Conservation (phyloP, 2,113 vertebrate species). For the Petrocephalus microphthalmus region DNA sequence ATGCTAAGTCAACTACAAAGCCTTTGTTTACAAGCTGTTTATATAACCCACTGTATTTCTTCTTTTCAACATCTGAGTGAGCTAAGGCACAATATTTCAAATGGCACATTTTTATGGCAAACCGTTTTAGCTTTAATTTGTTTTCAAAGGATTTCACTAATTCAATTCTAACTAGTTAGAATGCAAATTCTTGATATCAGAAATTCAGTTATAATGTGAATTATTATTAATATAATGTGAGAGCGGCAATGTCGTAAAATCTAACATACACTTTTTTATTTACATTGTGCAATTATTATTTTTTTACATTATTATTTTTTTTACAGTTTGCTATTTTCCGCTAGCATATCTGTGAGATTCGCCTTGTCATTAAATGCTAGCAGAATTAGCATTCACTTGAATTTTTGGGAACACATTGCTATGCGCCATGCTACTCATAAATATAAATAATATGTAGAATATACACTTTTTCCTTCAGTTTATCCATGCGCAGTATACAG, state of each 20-base stretch:
- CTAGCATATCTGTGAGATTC: background rate
- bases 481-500: too few species aligned
- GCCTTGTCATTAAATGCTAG: background rate
- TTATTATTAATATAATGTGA: too few species aligned
- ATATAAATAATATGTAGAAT: too few species aligned
- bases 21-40: slow-evolving; percentile 12
- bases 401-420: background rate
- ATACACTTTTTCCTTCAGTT: too few species aligned
- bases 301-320: background rate
- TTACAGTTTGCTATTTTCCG: background rate
- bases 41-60: background rate
- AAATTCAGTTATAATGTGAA: too few species aligned
- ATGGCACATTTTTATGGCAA: background rate
- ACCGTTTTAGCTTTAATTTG: too few species aligned
- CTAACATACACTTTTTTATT: background rate
- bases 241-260: background rate
- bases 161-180: too few species aligned
- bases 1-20: slow-evolving; percentile 1
- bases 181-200: too few species aligned
- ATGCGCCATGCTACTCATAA: background rate
- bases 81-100: background rate
- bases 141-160: too few species aligned
- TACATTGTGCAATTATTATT: background rate
- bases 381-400: background rate
- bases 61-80: background rate